These are phyloP conservation scores for Phocides pigmalion DNA, from an alignment of 1,140 invertebrate species.

Conservation along the genomic window DNA sequence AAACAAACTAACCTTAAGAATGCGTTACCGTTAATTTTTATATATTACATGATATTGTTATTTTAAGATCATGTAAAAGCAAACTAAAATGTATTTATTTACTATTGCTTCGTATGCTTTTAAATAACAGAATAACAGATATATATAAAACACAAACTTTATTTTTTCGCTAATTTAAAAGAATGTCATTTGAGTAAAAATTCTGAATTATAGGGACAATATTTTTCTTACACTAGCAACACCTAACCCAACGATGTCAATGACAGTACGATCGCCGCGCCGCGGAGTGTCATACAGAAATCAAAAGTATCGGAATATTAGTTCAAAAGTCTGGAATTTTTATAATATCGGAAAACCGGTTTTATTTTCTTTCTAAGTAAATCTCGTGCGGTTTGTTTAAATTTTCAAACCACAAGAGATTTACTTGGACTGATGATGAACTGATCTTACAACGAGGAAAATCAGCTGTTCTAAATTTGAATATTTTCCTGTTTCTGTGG, in stretches of 20 bases:
- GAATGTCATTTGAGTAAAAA: background rate
- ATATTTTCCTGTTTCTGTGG: too few species aligned
- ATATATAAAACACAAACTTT: too few species aligned
- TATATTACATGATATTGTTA: too few species aligned
- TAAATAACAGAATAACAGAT: too few species aligned
- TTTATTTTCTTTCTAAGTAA: slow-evolving; percentile 56
- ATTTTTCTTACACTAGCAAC: background rate
- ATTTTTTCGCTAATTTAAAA: too few species aligned
- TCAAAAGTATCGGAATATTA: background rate
- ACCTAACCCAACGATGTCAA: background rate
- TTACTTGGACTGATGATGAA: slow-evolving; percentile 52
- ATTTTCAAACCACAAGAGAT: slow-evolving; percentile 54
- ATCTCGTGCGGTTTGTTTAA: slow-evolving; percentile 64
- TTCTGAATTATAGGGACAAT: background rate
- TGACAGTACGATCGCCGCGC: background rate
- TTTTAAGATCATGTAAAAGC: too few species aligned
- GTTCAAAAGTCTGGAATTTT: background rate
- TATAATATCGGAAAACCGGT: background rate
- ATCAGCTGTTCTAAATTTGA: too few species aligned
- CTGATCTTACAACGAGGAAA: too few species aligned
- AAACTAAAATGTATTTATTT: too few species aligned
- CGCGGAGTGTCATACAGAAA: background rate
- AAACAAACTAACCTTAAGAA: too few species aligned
- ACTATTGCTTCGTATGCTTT: too few species aligned
- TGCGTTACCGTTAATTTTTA: too few species aligned